Evolutionary conservation across 2,113 vertebrate genomes (phyloP), one percentile per base, ranked within the genome.

Genomic region (Cavia aperea): DNA sequence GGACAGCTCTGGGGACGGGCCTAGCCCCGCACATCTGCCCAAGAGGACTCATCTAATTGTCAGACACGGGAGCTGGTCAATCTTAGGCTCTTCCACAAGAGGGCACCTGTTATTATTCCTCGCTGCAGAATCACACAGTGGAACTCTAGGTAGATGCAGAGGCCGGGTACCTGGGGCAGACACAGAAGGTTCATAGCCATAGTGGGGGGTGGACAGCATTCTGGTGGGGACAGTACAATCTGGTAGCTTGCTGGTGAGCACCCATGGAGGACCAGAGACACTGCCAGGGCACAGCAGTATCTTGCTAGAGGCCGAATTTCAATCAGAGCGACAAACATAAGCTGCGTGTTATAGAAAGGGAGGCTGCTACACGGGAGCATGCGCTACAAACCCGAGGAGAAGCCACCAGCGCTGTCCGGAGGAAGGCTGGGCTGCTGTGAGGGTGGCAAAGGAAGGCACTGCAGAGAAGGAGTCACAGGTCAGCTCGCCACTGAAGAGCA

Each of bases 131-230:
- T 54, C n/a, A 51, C 29, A 4, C 54, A 26, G 66, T 33, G 3
- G 33, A 19, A 58, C 49, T 70, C 54, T 2, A 39, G 60, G 7
- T 36, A 90, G 18, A 92, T 8, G 46, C 31, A 21, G 33, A 62
- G 13, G 7, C 15, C 24, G 8, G 21, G 39, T 39, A 56, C 5
- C 33, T 4, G 43, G 39, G 60, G 31, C 18, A 36, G 81, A 23
- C 2, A 10, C 1, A 7, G 58, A 86, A 21, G 21, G 5, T 49
- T 14, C 5, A 5, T 1, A 60, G 46, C 26, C 43, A 39, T 39
- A 39, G 16, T 15, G 5, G 4, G 0, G 4, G 56, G 36, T 14
- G 0, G 6, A 26, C 0, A 2, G 7, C 31, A 23, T 4, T 3
- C 58, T 43, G 24, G 7, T 10, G 1, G 21, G 46, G 19, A 56